Conservation (phyloP, 2,113 vertebrate genomes). For the Nerophis lumbriciformis region DNA sequence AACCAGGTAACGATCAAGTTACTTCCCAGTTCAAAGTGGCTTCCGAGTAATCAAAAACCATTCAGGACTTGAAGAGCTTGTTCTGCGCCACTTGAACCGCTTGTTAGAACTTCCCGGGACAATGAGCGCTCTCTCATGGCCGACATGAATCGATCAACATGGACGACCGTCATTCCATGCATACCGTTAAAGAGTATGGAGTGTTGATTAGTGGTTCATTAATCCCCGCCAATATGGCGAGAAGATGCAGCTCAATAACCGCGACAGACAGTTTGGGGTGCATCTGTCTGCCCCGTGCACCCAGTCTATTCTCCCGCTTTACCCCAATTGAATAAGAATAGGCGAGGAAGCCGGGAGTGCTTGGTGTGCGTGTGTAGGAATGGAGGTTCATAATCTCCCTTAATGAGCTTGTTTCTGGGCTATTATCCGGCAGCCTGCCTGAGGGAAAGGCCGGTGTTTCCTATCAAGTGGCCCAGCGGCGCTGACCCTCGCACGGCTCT, state of each 20-base stretch:
- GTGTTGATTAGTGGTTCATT: conserved; percentile 30
- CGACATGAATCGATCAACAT: conserved; percentile 40
- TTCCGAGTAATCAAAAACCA: conserved; percentile 22
- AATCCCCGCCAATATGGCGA: conserved; percentile 58
- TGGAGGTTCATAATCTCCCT: conserved; percentile 69
- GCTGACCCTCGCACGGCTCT: conserved; percentile 68
- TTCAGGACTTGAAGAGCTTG: conserved; percentile 3
- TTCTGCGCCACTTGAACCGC: conserved; percentile 9
- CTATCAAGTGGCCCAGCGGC: conserved; percentile 67
- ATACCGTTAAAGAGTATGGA: conserved; percentile 52
- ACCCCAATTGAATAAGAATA: conserved; percentile 62
- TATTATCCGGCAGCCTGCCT: conserved; percentile 64
- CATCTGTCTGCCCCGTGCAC: conserved; percentile 63
- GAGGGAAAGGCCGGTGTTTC: conserved; percentile 63
- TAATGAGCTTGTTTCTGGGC: conserved; percentile 75
- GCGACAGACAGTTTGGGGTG: conserved; percentile 58
- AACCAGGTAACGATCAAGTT: conserved; percentile 52
- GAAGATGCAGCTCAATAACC: conserved; percentile 52
- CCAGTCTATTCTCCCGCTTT: conserved; percentile 64
- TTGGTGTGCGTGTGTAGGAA: conserved; percentile 64
- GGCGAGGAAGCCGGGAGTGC: conserved; percentile 61
- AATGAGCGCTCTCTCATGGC: conserved; percentile 37
- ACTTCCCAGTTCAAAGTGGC: conserved; percentile 22
- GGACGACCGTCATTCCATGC: conserved; percentile 47
- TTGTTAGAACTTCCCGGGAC: conserved; percentile 28